Base-by-base conservation (phyloP, 2,888 invertebrate genomes). In the Altica lythri region DNA sequence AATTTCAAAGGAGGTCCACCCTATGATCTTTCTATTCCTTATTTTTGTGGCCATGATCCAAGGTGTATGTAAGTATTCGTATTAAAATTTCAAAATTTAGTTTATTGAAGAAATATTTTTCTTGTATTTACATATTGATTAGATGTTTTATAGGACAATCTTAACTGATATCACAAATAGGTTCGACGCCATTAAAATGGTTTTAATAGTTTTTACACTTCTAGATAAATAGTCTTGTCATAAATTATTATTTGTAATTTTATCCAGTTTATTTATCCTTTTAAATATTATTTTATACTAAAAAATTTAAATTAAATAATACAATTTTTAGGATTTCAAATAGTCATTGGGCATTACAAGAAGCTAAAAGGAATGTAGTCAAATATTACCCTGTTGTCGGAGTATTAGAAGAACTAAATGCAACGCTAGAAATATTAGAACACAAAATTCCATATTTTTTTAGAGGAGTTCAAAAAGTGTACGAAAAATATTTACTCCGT, bases 21-120 rank as follows among this genome's bases (percentile, higher is more conserved):
- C 14, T 62, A 81, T 62, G 79, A 79, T 55, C 73, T 81, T 30
- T 73, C 80, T 5, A 80, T 85, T 59, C 80, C 85, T 1, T 82
- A 83, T 69, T 85, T 85, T 68, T 86, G 85, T 65, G 85, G 86
- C 13, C 83, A 85, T 55, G 78, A 83, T 64, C 67, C 74, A 14
- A 73, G 79, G 55, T 85, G 85, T 72, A 76, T 76, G 83, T 84
- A 75, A 79, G 81, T 77, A 47, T 29, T n/a, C n/a, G n/a, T n/a
- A n/a, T n/a, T n/a, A n/a, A n/a, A n/a, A n/a, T n/a, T n/a, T n/a
- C n/a, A n/a, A n/a, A n/a, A n/a, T n/a, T n/a, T n/a, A n/a, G n/a
- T n/a, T n/a, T n/a, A n/a, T n/a, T n/a, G n/a, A n/a, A n/a, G n/a
- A n/a, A n/a, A n/a, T n/a, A n/a, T n/a, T n/a, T n/a, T n/a, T n/a